Evolutionary conservation across 2,797 vertebrate species (phyloP), one percentile per base, ranked within the genome.

Genomic region (Apogon hyalosoma): DNA sequence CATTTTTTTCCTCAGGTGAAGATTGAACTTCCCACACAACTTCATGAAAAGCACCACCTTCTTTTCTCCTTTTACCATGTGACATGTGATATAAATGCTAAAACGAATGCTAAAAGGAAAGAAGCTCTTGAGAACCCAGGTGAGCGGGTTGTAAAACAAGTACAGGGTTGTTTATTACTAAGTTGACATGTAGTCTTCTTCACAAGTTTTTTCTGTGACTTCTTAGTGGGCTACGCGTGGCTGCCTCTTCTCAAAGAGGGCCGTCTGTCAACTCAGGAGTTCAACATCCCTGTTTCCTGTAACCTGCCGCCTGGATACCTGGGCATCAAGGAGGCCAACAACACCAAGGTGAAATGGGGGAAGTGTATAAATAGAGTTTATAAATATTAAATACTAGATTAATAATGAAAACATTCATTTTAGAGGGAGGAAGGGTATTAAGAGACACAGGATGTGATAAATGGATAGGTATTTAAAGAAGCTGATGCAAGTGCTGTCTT

Each of bases 51-150:
- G 88, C 98, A 99, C 90, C 98, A 99, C 85, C 94, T 99, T 79
- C 94, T 99, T 64, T 99, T 99, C 94, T 98, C 97, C 79, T 99
- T 99, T 89, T 98, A 97, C 90, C 98, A 99, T 42, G 93, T 99
- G 89, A 98, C 96, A 57, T 99, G 98, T 90, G 98, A 99, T 91
- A 98, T 99, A 91, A 98, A 98, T 74, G 96, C 97, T 58, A 99
- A 99, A 94, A 96, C 97, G 41, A 98, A 94, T 67, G 92, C 96
- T 54, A 99, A 98, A 92, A 98, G 97, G 93, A 99, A 97, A 93
- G 98, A 99, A 84, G 90, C 95, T 70, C 93, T 98, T 87, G 98
- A 99, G 90, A 98, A 94, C 15, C 94, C 96, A 94, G 98, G 98
- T 99, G 93, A 81, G 74, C 28, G 12, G 8, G 6, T 40, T 42